These are phyloP conservation scores for Ophiothrix spiculata DNA, from an alignment of 35 echinoderm and acorn worm species.

Conservation along the genomic window DNA sequence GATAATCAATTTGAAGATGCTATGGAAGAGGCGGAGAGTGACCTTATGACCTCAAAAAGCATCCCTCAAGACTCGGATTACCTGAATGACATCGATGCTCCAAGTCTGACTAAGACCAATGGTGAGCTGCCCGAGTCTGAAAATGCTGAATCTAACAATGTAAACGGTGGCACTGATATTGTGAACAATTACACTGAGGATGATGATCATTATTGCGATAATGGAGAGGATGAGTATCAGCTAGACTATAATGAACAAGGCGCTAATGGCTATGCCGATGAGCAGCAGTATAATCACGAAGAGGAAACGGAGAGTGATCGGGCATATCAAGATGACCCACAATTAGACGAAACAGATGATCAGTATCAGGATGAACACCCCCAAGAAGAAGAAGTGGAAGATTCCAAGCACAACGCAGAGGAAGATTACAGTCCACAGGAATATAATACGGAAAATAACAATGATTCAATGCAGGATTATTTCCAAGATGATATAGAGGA, in stretches of 20 bases:
- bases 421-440: conserved; percentile 22
- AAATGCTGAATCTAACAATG: conserved; percentile 42
- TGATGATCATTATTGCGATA: conserved; percentile 31
- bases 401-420: conserved; percentile 22
- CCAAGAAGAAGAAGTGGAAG: conserved; percentile 44
- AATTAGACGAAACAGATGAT: conserved; percentile 6
- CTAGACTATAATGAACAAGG: conserved; percentile 30
- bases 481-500: conserved; percentile 2
- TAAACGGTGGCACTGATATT: conserved; percentile 18
- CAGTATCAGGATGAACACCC: conserved; percentile 50
- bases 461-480: conserved; percentile 14
- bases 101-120: conserved; percentile 35
- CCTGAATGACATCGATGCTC: conserved; percentile 39
- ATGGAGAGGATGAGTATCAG: conserved; percentile 37
- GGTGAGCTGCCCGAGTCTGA: conserved; percentile 89
- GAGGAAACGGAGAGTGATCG: conserved; percentile 56
- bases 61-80: background rate
- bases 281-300: conserved; percentile 41
- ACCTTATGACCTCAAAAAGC: conserved; percentile 51
- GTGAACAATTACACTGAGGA: conserved; percentile 31
- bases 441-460: conserved; percentile 29
- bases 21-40: conserved; percentile 86
- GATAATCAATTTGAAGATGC: conserved; percentile 84
- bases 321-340: conserved; percentile 38
- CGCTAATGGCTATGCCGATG: conserved; percentile 10